Percentiles rank a stretch among this genome's conserved stretches.
Conservation (phyloP, 2,113 vertebrate genomes). For the Hemicordylus capensis region DNA sequence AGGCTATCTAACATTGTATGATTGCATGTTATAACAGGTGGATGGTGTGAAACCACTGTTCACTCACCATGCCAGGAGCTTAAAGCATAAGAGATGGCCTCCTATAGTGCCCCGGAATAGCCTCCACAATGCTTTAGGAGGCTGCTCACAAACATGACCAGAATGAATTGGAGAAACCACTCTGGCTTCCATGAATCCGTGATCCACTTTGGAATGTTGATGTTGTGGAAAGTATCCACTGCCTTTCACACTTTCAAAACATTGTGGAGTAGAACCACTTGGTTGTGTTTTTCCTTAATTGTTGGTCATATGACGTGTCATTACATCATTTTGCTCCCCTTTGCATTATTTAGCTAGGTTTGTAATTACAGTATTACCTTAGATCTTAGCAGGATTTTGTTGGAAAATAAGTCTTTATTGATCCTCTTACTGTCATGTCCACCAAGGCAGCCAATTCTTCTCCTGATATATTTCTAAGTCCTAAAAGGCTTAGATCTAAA, state of each 20-base stretch:
- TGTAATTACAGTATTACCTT: constrained; percentile 1
- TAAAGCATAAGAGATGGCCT: too few relatives aligned
- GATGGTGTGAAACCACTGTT: too few relatives aligned
- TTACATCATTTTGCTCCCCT: not conserved
- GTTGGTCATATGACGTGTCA: not conserved
- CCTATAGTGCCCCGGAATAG: too few relatives aligned
- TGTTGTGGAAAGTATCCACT: too few relatives aligned
- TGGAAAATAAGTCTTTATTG: constrained; percentile 22
- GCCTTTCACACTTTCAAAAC: not conserved
- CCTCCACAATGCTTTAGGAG: too few relatives aligned
- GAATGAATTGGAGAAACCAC: too few relatives aligned
- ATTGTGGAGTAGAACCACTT: not conserved
- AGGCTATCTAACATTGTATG: too few relatives aligned
- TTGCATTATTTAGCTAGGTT: constrained; percentile 36
- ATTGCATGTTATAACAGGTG: too few relatives aligned
- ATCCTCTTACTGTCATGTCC: constrained; percentile 33
- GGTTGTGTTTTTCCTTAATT: not conserved
- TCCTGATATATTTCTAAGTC: constrained; percentile 22
- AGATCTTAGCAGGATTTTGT: not conserved
- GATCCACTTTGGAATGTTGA: too few relatives aligned
- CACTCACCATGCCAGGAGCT: too few relatives aligned
- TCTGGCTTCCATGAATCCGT: too few relatives aligned
- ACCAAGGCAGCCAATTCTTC: constrained; percentile 14
- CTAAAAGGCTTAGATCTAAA: constrained; percentile 59
- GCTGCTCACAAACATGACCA: too few relatives aligned